Evolutionary conservation across 2,113 vertebrate species (phyloP).

Genomic region (Eclectus roratus): DNA sequence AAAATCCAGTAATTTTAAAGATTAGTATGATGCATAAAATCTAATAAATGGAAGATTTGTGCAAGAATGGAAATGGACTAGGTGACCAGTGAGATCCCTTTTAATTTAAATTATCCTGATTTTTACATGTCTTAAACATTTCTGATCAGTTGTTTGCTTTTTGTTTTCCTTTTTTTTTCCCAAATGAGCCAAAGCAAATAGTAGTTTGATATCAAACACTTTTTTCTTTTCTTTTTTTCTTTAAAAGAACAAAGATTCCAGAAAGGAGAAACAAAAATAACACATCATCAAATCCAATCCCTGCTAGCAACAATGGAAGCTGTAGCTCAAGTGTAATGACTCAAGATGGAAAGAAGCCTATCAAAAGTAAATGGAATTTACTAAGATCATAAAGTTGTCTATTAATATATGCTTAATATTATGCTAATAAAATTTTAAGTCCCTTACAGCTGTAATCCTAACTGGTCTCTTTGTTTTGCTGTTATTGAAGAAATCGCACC

Average conservation of each 20-base stretch:
- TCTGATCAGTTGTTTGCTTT: background rate
- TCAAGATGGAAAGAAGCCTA: conserved; percentile 68
- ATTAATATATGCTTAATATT: background rate
- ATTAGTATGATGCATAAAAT: background rate
- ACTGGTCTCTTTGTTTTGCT: background rate
- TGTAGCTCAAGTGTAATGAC: background rate
- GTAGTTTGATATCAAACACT: background rate
- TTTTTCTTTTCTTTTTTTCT: background rate
- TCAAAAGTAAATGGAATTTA: conserved; percentile 76
- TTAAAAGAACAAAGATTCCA: conserved; percentile 48
- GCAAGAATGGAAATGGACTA: background rate
- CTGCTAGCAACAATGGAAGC: background rate
- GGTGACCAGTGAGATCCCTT: background rate
- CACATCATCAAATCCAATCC: background rate
- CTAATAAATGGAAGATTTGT: background rate
- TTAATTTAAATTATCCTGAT: background rate
- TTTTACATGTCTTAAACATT: background rate
- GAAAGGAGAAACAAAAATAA: conserved; percentile 56
- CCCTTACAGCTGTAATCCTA: background rate
- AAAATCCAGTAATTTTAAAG: background rate
- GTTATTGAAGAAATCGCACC: conserved; percentile 78
- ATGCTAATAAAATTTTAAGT: background rate
- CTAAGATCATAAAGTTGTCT: background rate
- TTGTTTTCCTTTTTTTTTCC: background rate
- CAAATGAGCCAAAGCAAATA: background rate